phyloP scores from a whole-genome alignment of 2,888 invertebrate genomes.

The Baccha elongata region DNA sequence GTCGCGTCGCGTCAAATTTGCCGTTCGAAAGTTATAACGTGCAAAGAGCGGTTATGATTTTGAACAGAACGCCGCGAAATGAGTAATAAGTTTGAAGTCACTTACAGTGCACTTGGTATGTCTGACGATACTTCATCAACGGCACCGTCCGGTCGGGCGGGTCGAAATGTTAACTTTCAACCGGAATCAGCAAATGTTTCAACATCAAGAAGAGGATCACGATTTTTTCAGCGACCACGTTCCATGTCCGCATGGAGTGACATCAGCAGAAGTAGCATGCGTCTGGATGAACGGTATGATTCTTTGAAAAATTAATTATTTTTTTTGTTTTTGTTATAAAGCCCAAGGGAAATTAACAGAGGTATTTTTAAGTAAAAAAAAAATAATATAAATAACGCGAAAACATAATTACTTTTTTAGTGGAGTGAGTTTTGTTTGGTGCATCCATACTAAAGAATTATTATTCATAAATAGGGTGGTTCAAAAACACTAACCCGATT shows the following conservation, averaged over 20 bases:
- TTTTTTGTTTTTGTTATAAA: too few relatives aligned
- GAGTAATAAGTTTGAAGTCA: slow-evolving; percentile 82
- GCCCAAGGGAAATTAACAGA: slow-evolving; percentile 1
- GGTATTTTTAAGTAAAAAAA: neutral
- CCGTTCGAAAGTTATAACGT: neutral
- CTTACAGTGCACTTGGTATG: slow-evolving; percentile 82
- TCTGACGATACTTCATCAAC: slow-evolving; percentile 82
- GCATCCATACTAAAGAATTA: neutral
- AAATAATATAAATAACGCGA: neutral
- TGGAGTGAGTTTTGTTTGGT: neutral
- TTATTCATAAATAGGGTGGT: too few relatives aligned
- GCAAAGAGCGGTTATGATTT: slow-evolving; percentile 45
- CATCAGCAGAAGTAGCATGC: slow-evolving; percentile 91
- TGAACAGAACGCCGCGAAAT: slow-evolving; percentile 75
- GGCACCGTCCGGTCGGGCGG: slow-evolving; percentile 78
- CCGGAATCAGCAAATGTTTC: slow-evolving; percentile 79
- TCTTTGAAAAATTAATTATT: slow-evolving; percentile 17
- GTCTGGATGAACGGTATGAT: slow-evolving; percentile 84
- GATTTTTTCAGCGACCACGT: slow-evolving; percentile 84
- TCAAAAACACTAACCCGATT: too few relatives aligned
- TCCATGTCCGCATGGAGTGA: slow-evolving; percentile 96
- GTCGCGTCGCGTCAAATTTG: neutral
- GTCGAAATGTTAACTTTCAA: slow-evolving; percentile 82
- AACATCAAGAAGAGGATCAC: slow-evolving; percentile 80
- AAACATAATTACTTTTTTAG: slow-evolving; percentile 8